phyloP scores from a whole-genome alignment of 1,140 invertebrate genomes.

The Pissodes strobi region DNA sequence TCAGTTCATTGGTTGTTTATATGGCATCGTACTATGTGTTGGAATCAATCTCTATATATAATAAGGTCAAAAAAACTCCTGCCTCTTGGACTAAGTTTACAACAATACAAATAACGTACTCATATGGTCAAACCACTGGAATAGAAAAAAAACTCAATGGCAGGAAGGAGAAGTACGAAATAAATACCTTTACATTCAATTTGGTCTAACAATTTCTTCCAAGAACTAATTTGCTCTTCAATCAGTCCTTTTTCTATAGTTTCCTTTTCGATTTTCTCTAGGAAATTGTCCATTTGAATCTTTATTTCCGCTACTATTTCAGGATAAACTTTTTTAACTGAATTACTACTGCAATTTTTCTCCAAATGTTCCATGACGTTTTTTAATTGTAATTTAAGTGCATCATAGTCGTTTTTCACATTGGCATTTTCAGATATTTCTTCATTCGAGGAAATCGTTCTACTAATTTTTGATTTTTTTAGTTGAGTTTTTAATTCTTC shows the following conservation, averaged over 20 bases:
- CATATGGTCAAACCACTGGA: too few relatives aligned
- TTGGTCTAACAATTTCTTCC: slow-evolving; percentile 36
- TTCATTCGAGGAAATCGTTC: too few relatives aligned
- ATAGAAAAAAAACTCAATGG: too few relatives aligned
- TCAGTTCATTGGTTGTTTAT: too few relatives aligned
- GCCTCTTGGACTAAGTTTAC: too few relatives aligned
- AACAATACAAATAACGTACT: too few relatives aligned
- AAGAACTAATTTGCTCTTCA: slow-evolving; percentile 34
- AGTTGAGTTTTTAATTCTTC: slow-evolving; percentile 22
- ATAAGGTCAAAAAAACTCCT: too few relatives aligned
- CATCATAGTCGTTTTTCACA: slow-evolving; percentile 35
- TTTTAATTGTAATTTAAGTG: slow-evolving; percentile 29
- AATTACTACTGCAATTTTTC: slow-evolving; percentile 16
- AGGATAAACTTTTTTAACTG: neutral
- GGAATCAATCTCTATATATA: too few relatives aligned
- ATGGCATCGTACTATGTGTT: too few relatives aligned
- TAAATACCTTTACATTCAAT: slow-evolving; percentile 12
- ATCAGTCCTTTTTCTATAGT: slow-evolving; percentile 28
- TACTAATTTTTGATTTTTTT: slow-evolving; percentile 7
- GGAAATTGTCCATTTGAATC: slow-evolving; percentile 28
- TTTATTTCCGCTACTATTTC: slow-evolving; percentile 18
- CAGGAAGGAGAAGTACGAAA: too few relatives aligned
- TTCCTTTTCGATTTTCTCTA: slow-evolving; percentile 7
- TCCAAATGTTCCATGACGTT: slow-evolving; percentile 35
- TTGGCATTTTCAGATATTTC: neutral